phyloP scores from a whole-genome alignment of 2,888 invertebrate species.

The Apotomis betuletana region DNA sequence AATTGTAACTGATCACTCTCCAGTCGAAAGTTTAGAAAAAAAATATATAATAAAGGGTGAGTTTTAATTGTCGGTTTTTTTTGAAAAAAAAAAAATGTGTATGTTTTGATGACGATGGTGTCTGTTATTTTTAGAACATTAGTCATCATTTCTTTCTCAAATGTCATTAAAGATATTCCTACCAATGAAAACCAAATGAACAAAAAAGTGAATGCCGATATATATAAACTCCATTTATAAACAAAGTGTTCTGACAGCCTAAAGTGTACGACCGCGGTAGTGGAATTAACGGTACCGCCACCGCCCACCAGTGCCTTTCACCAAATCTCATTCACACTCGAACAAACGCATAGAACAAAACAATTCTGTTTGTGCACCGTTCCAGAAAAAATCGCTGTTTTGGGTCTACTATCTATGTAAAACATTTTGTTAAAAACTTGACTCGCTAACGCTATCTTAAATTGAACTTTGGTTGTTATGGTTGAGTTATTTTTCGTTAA shows the following conservation, averaged over 20 bases:
- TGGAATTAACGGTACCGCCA: constrained; percentile 71
- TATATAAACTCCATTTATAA: background rate
- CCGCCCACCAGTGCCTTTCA: constrained; percentile 61
- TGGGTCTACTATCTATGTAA: constrained; percentile 1
- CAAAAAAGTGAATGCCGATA: no score
- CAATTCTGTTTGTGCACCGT: constrained; percentile 31
- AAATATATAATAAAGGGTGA: no score
- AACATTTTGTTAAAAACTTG: background rate
- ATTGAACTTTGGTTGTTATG: background rate
- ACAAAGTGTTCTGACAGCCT: constrained; percentile 52
- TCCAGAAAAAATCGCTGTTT: constrained; percentile 13
- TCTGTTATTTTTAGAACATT: no score
- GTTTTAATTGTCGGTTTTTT: no score
- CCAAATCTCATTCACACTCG: constrained; percentile 71
- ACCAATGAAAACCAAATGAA: no score
- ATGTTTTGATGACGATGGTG: no score
- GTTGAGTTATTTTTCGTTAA: background rate
- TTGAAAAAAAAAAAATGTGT: no score
- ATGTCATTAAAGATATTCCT: no score
- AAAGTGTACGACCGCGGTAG: constrained; percentile 64
- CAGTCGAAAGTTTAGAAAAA: background rate
- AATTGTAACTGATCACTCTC: background rate
- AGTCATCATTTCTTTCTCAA: no score
- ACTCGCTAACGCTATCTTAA: background rate
- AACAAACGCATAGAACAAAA: constrained; percentile 47